phyloP scores from a whole-genome alignment of 1,140 invertebrate genomes.

The Ooceraea biroi region DNA sequence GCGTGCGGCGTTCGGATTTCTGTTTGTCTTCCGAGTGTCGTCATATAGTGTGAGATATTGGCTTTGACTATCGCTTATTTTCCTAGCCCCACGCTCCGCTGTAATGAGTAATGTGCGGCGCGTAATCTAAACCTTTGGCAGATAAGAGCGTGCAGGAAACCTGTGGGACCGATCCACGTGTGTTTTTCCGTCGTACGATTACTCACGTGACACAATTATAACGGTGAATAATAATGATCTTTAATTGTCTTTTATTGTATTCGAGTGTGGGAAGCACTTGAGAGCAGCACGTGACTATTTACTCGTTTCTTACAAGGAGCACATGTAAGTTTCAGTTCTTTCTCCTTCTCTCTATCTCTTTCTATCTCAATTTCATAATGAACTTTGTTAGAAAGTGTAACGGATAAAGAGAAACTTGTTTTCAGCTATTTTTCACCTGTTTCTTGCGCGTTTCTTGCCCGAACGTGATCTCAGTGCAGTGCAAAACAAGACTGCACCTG shows the following conservation, averaged over 20 bases:
- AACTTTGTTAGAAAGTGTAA: too few relatives aligned
- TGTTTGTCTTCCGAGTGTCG: constrained; percentile 59
- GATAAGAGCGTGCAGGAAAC: constrained; percentile 51
- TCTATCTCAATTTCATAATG: too few relatives aligned
- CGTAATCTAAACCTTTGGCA: constrained; percentile 50
- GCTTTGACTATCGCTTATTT: constrained; percentile 44
- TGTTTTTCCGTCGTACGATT: constrained; percentile 10
- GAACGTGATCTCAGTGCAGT: too few relatives aligned
- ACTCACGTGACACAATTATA: constrained; percentile 40
- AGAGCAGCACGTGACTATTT: not conserved
- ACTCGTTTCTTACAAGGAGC: too few relatives aligned
- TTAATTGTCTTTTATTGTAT: not conserved
- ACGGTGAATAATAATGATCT: constrained; percentile 33
- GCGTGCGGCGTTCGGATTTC: constrained; percentile 49
- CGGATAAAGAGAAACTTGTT: not conserved
- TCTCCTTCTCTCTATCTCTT: not conserved
- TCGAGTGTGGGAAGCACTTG: constrained; percentile 4
- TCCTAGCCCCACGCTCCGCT: constrained; percentile 23
- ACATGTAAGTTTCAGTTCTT: not conserved
- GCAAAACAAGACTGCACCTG: too few relatives aligned
- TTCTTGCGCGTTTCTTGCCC: too few relatives aligned
- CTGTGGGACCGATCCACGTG: constrained; percentile 37
- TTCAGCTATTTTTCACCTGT: not conserved
- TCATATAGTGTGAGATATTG: constrained; percentile 63
- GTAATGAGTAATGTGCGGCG: constrained; percentile 50